A percentile compares a stretch with the other conserved stretches of the same genome.
These are phyloP conservation scores for Musca vetustissima DNA, from an alignment of 1,140 invertebrate genomes.

Conservation along the genomic window DNA sequence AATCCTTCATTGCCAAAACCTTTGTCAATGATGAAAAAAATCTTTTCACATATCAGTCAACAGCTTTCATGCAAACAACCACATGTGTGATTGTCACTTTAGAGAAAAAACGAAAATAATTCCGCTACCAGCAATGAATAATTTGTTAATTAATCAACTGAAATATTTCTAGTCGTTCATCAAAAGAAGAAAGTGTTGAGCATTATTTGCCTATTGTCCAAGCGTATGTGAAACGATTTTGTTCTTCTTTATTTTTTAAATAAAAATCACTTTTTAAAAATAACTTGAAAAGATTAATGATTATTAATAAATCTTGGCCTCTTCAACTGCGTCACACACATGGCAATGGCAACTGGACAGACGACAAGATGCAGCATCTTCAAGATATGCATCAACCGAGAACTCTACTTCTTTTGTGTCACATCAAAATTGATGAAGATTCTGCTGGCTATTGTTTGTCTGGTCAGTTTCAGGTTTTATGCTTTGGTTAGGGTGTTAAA, in stretches of 20 bases:
- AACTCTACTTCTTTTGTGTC: not conserved
- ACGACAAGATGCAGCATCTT: not conserved
- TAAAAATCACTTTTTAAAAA: not conserved
- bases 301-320: constrained; percentile 10
- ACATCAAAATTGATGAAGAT: not conserved
- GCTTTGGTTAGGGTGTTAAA: constrained; percentile 6
- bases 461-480: constrained; percentile 15
- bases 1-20: no score
- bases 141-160: constrained; percentile 18
- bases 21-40: no score
- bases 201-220: constrained; percentile 1
- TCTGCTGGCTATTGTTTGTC: not conserved
- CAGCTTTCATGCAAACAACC: no score
- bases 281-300: constrained; percentile 13
- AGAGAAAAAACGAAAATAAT: not conserved
- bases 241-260: not conserved
- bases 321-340: constrained; percentile 5
- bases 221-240: not conserved
- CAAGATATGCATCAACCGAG: not conserved
- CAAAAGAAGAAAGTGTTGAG: constrained; percentile 21
- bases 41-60: no score
- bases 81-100: no score
- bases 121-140: constrained; percentile 12
- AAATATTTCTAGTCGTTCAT: not conserved
- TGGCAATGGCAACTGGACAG: not conserved